Evolutionary conservation across 64 coral and sea anemone species (phyloP).

Genomic region (Hydrozoanthus tunicans): DNA sequence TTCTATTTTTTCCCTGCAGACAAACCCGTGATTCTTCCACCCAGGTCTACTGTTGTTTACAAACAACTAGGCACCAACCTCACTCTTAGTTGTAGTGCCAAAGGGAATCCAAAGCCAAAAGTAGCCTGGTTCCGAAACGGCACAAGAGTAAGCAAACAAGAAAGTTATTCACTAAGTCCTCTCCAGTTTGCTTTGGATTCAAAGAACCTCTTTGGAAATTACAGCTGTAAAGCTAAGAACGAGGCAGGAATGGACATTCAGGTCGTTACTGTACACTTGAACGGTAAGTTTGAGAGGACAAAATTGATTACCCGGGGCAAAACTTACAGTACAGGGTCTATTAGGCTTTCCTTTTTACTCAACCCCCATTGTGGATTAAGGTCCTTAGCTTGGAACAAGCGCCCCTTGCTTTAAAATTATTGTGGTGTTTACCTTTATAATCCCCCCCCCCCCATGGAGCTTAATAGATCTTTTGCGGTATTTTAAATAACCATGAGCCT

Average conservation of each 20-base stretch:
- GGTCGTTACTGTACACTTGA: background rate
- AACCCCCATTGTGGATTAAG: too few relatives aligned
- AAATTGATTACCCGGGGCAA: too few relatives aligned
- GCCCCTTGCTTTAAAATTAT: too few relatives aligned
- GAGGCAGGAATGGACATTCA: background rate
- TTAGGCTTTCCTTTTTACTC: too few relatives aligned
- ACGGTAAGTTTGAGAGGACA: too few relatives aligned
- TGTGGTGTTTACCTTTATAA: too few relatives aligned
- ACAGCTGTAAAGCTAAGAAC: slow-evolving; percentile 21
- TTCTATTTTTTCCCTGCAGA: slow-evolving; percentile 14
- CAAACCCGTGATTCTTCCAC: background rate
- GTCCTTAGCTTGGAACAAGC: too few relatives aligned
- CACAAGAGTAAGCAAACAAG: background rate
- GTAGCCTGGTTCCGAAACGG: slow-evolving; percentile 5
- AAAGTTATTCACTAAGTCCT: background rate
- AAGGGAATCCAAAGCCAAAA: slow-evolving; percentile 8
- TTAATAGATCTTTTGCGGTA: too few relatives aligned
- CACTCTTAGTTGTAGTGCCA: slow-evolving; percentile 11
- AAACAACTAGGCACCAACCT: background rate
- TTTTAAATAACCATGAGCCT: too few relatives aligned
- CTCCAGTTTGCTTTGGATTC: background rate
- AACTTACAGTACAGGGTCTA: too few relatives aligned
- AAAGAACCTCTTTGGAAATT: background rate
- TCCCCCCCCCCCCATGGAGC: too few relatives aligned
- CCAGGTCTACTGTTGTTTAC: background rate